Base-by-base conservation (phyloP, 2,888 invertebrate species). In the Leucophenga montana region DNA sequence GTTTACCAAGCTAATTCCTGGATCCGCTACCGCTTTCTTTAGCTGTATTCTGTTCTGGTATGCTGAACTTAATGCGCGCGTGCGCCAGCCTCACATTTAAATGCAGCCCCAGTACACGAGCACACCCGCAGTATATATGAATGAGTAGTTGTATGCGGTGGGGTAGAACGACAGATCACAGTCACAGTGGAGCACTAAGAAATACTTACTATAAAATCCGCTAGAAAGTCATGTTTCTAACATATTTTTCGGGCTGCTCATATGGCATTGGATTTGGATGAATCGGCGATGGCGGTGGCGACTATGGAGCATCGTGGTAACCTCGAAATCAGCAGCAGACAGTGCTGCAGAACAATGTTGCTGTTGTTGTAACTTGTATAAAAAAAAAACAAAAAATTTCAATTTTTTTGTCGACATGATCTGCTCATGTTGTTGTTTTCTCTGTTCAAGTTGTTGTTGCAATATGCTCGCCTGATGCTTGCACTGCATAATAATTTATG, bases 401-500 rank as follows among this genome's bases (percentile, higher is more conserved):
- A 64, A 22, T 64, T 39, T 64, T 64, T 11, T 64, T 61, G 39
- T 39, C 48, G 62, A 64, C 62, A 64, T 64, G 62, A 20, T 64
- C 46, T 64, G 62, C 46, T 64, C 48, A 22, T 64, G 48, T 39
- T 64, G 62, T 64, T 64, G 62, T 68, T 68, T 61, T 59, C 46
- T 13, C 53, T 54, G 1, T n/a, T n/a, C n/a, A n/a, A n/a, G n/a
- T 56, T 66, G 56, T 27, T 22, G 56, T 61, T 61, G 18, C 61
- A 61, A 18, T 18, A 39, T 61, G 62, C 22, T 64, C 20, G 56
- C 56, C 50, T 54, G 71, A 70, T 67, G 70, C 77, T 73, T 76
- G 75, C 73, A 73, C 84, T 84, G 84, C 86, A 84, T 81, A 86
- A 87, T 87, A 88, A 88, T 88, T 88, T 88, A 88, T 88, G 87